Conservation (phyloP, 2,113 vertebrate genomes). For the Etheostoma spectabile region DNA sequence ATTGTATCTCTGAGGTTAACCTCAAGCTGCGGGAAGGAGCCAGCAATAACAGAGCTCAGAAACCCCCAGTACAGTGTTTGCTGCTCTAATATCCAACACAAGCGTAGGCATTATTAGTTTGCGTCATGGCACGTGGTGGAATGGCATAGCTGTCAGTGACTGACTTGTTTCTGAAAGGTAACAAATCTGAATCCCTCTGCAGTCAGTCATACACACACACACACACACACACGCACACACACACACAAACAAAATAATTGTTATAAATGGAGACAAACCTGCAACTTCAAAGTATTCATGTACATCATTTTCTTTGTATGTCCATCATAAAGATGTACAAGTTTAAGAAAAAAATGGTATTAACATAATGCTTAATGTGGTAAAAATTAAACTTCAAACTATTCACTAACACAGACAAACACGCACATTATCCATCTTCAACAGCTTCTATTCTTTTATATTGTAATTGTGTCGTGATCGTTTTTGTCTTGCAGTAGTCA, state of each 20-base stretch:
- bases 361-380: neutral
- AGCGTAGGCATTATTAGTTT: conserved; percentile 23
- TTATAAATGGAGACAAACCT: neutral
- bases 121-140: conserved; percentile 46
- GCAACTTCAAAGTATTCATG: neutral
- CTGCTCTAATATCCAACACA: conserved; percentile 39
- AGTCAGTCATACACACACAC: neutral
- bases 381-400: neutral
- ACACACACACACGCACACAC: conserved; percentile 4
- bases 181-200: conserved; percentile 29
- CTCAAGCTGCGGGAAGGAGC: conserved; percentile 44
- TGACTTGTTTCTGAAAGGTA: conserved; percentile 44
- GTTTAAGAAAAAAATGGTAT: too few species aligned
- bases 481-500: neutral
- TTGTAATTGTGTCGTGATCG: neutral
- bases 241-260: neutral
- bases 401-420: neutral
- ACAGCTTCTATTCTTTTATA: neutral
- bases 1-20: conserved; percentile 60
- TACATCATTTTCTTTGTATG: conserved; percentile 1
- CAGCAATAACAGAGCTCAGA: conserved; percentile 46
- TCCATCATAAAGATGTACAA: neutral
- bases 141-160: conserved; percentile 3
- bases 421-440: neutral
- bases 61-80: conserved; percentile 22